Evolutionary conservation across 2,113 vertebrate species (phyloP).

Genomic region (Myiopsitta monachus): DNA sequence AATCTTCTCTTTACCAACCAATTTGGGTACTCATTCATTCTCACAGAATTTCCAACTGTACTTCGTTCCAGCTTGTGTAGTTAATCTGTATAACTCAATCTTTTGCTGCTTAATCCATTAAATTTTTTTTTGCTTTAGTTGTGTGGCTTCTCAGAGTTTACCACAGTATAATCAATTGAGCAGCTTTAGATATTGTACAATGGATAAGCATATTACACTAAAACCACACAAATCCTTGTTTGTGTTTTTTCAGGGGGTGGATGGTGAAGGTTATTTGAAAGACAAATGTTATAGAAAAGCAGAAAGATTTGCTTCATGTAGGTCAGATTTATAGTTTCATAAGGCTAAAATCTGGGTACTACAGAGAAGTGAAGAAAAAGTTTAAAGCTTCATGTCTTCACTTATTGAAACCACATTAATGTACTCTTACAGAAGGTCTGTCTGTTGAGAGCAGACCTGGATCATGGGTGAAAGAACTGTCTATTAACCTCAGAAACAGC

Average conservation of each 20-base stretch:
- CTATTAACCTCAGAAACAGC: background rate
- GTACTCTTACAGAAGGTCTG: background rate
- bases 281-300: background rate
- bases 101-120: background rate
- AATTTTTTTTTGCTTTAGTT: background rate
- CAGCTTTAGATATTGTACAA: background rate
- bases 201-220: background rate
- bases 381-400: background rate
- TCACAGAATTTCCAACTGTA: background rate
- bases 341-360: background rate
- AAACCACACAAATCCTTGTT: background rate
- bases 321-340: background rate
- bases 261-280: background rate
- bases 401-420: background rate
- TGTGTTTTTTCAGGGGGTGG: fast-evolving
- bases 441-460: background rate
- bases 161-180: background rate
- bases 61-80: background rate
- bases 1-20: background rate
- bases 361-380: background rate
- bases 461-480: background rate
- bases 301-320: background rate
- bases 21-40: background rate
- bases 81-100: background rate
- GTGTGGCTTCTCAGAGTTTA: background rate